Base-by-base conservation (phyloP, 64 coral and sea anemone species). In the Montipora efflorescens region DNA sequence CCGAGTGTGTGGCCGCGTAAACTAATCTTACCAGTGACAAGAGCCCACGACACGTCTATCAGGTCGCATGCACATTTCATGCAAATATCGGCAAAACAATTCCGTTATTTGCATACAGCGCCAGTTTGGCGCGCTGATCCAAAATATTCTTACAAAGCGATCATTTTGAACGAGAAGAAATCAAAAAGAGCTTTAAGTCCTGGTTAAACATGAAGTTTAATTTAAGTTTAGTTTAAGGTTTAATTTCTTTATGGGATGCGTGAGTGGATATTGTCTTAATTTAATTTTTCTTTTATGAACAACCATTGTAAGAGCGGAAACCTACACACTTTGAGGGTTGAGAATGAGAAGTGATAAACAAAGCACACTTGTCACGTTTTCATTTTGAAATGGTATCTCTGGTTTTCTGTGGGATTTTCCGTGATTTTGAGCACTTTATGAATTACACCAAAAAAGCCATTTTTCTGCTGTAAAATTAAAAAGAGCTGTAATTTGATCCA, bases 41-140 rank as follows among this genome's bases (percentile, higher is more conserved):
- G 53, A 64, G 61, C 36, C 50, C 73, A 46, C 81, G 85, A 87
- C 91, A 93, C 90, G 69, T 75, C 87, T 70, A 22, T 89, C 58
- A 71, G 92, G 92, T 93, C 88, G 92, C 67, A 70, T 98, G 96
- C 93, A 95, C 96, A 92, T 92, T 98, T 98, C 82, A 98, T 98
- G 96, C 90, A 98, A 98, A 98, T 97, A n/a, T 21, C 23, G 1
- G 48, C 52, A 62, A 97, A 87, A 93, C 91, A 90, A 59, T 49
- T 53, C 76, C 22, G 2, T 22, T 92, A 95, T 98, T 98, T 95
- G 93, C 96, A 98, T 98, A 97, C 61, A 59, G 28, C 81, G 14
- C 7, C 4, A 22, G 61, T 86, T 86, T 86, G 66, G 82, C 82
- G 82, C 82, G 66, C 82, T 71, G 0, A 48, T 47, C 69, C 18